Evolutionary conservation across 2,888 invertebrate species (phyloP).

Genomic region (Chirona hameri): DNA sequence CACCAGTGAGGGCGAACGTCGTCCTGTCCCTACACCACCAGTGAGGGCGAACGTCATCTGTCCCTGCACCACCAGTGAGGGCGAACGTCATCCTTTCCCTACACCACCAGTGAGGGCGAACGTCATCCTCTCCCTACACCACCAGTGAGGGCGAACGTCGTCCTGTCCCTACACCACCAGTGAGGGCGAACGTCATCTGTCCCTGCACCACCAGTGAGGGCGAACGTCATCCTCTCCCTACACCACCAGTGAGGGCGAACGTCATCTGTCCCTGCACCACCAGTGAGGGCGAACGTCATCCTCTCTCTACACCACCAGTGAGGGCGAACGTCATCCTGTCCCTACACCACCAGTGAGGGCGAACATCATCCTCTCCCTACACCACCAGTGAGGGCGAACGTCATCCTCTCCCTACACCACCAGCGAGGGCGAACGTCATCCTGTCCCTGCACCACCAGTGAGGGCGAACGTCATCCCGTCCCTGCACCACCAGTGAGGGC

Average conservation of each 20-base stretch:
- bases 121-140: constrained; percentile 60
- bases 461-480: constrained; percentile 39
- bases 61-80: constrained; percentile 80
- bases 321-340: constrained; percentile 39
- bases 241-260: constrained; percentile 66
- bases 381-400: constrained; percentile 66
- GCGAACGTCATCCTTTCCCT: constrained; percentile 46
- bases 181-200: constrained; percentile 46
- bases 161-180: constrained; percentile 75
- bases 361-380: constrained; percentile 52
- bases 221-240: constrained; percentile 52
- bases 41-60: constrained; percentile 50
- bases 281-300: constrained; percentile 54
- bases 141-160: constrained; percentile 59
- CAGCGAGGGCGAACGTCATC: constrained; percentile 54
- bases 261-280: constrained; percentile 66
- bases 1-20: constrained; percentile 59
- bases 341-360: constrained; percentile 76
- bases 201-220: constrained; percentile 78
- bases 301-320: constrained; percentile 79
- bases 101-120: constrained; percentile 70
- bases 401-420: constrained; percentile 66
- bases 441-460: constrained; percentile 79
- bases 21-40: constrained; percentile 70
- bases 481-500: constrained; percentile 76